Evolutionary conservation across 1,140 invertebrate genomes (phyloP), one percentile per base, ranked within the genome.

Genomic region (Papilio polytes): DNA sequence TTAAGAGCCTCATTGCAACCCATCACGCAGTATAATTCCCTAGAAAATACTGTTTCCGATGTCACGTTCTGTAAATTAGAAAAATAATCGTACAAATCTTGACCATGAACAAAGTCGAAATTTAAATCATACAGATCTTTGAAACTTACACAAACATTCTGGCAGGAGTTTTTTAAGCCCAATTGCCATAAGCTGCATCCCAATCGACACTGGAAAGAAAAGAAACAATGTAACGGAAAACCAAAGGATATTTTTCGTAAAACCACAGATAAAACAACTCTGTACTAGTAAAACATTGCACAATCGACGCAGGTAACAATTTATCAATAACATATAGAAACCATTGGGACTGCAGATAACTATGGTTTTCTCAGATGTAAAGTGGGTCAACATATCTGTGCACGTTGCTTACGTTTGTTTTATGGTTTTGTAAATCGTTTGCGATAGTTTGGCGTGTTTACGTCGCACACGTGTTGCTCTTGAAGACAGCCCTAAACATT

Each of bases 1-100:
- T 97, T 97, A 76, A 98, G 91, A 70, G 97, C 97, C 91, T 97
- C 96, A 92, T 97, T 97, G 93, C 98, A 97, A 79, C 97, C 98
- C 92, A 97, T 96, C n/a, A 97, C 96, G 89, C 97, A 98, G 87
- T 97, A 97, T 4, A 98, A 91, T 91, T 97, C 96, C 87, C 97
- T 96, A 10, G 96, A 96, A 82, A 96, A 96, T 59, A 97, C 91
- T 36, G 96, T 91, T 85, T 96, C 96, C 83, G 96, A 96, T 10
- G 96, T 97, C 84, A 96, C 96, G 94, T 97, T 97, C 97, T 97
- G n/a, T n/a, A n/a, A n/a, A n/a, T n/a, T n/a, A n/a, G n/a, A n/a
- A n/a, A n/a, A n/a, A n/a, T n/a, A n/a, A n/a, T n/a, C n/a, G n/a
- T n/a, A n/a, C n/a, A n/a, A n/a, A n/a, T n/a, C n/a, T n/a, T n/a